Base-by-base conservation (phyloP, 2,797 vertebrate genomes). In the Chrysocyon brachyurus region DNA sequence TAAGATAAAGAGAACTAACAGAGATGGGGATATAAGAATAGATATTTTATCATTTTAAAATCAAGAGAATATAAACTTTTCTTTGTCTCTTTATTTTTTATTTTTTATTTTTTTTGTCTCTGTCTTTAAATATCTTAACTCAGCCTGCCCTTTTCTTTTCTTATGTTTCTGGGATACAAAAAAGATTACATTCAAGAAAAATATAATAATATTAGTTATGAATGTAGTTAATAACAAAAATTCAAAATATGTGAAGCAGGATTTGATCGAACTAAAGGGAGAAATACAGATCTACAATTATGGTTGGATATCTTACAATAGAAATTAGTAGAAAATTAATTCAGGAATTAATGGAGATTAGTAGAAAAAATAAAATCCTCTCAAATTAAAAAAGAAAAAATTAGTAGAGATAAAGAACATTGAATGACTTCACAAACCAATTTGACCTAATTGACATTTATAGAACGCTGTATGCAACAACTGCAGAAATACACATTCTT, bases 41-140 rank as follows among this genome's bases (percentile, higher is more conserved):
- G 8, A 84, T 12, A 92, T 26, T 66, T 54, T 78, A 70, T 83
- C 64, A 73, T 89, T 95, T 94, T 79, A 33, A 87, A 70, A 79
- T 59, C 26, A 88, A 70, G 68, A 89, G 2, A 91, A 61, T 57
- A 24, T 77, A 54, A 49, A 28, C 2, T 49, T 31, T 75, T 73
- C 26, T 75, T 75, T 28, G 46, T 49, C 73, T 49, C 46, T 46
- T 40, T 40, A 75, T 46, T 46, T 40, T 40, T 46, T 46, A 40
- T 40, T 40, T 40, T 40, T 40, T 40, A 40, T 49, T 31, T 75
- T 73, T 26, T 75, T 75, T 28, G 26, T 49, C 73, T 49, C 73
- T 75, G 46, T 49, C 73, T 75, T 49, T 49, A 75, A 75, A 75
- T 75, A 75, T 49, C 73, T 75, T 75, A 75, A 75, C 8, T 31